Conservation (phyloP, 2,113 vertebrate species). For the Choloepus hoffmanni region DNA sequence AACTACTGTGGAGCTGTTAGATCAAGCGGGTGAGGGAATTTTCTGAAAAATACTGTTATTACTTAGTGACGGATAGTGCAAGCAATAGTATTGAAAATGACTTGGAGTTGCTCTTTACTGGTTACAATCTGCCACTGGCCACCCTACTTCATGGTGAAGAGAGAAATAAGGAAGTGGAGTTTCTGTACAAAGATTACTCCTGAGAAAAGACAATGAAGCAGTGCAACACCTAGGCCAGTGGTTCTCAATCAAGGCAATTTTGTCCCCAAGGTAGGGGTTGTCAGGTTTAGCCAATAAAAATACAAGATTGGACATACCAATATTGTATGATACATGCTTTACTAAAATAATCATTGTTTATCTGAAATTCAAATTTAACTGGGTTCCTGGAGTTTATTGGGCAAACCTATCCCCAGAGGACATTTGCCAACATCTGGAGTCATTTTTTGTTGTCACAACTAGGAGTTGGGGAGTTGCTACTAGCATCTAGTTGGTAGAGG, state of each 20-base stretch:
- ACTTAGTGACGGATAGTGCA: background rate
- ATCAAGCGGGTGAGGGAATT: background rate
- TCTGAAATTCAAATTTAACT: background rate
- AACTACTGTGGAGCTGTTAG: background rate
- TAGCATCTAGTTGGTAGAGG: too few species aligned
- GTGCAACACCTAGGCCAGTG: background rate
- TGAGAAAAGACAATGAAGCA: background rate
- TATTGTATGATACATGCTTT: background rate
- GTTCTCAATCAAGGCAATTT: too few species aligned
- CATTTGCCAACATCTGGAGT: background rate
- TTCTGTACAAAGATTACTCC: background rate
- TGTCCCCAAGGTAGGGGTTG: too few species aligned
- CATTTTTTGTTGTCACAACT: background rate
- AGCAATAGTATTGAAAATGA: background rate
- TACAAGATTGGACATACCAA: background rate
- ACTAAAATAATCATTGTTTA: background rate
- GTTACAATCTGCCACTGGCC: background rate
- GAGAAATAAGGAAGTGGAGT: background rate
- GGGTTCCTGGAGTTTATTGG: background rate
- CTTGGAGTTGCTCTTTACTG: background rate
- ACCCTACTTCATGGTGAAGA: background rate
- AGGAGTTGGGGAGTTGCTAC: background rate
- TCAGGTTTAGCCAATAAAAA: background rate
- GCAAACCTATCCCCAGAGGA: background rate
- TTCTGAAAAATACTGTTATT: background rate